Percentiles rank a stretch among this genome's conserved stretches.
Evolutionary conservation across 53 echinoderm and acorn worm genomes (phyloP).

Genomic region (Temnopleurus reevesii): DNA sequence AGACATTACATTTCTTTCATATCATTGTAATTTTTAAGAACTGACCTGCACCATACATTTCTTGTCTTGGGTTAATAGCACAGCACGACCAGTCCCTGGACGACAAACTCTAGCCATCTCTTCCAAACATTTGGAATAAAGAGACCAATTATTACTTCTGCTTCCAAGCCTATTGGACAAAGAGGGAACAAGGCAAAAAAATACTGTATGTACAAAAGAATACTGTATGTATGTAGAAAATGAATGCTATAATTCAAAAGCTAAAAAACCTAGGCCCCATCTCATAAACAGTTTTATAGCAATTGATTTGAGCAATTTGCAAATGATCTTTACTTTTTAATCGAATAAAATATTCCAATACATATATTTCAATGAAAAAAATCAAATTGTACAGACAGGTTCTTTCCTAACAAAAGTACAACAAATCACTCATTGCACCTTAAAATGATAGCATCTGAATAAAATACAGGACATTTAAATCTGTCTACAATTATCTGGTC

Average conservation of each 20-base stretch:
- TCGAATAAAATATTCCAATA: too few relatives aligned
- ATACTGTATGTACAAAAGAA: too few relatives aligned
- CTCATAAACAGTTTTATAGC: too few relatives aligned
- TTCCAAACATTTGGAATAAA: conserved; percentile 67
- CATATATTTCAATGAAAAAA: background rate
- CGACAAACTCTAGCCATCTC: conserved; percentile 87
- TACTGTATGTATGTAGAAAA: too few relatives aligned
- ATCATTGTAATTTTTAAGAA: background rate
- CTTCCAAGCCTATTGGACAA: conserved; percentile 72
- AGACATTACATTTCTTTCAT: background rate
- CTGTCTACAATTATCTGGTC: background rate
- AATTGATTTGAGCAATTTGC: too few relatives aligned
- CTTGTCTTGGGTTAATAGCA: conserved; percentile 88
- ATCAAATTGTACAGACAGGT: background rate
- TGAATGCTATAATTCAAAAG: too few relatives aligned
- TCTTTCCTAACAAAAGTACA: too few relatives aligned
- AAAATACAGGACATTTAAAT: background rate
- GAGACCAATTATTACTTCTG: conserved; percentile 80
- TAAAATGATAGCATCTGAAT: background rate
- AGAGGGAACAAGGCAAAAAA: background rate
- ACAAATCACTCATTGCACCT: background rate
- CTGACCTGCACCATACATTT: conserved; percentile 90
- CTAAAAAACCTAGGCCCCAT: too few relatives aligned
- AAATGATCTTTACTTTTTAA: too few relatives aligned
- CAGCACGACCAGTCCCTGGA: conserved; percentile 77